Conservation (phyloP, 2,797 vertebrate genomes). For the Spheniscus humboldti region DNA sequence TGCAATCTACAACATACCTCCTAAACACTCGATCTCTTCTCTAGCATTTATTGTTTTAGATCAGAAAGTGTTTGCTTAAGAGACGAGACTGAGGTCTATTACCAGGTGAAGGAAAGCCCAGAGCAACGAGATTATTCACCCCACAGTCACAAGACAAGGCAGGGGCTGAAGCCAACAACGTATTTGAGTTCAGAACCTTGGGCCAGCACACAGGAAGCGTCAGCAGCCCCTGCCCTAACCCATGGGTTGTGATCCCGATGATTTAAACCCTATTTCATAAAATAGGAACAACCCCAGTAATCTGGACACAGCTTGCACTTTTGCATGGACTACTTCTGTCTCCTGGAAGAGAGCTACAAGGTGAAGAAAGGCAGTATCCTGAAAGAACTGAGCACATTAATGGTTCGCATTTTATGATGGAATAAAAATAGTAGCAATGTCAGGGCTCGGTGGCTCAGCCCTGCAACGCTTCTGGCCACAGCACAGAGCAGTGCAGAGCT, state of each 20-base stretch:
- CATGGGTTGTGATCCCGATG: neutral
- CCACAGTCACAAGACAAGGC: accelerated
- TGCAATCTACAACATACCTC: neutral
- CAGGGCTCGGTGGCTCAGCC: neutral
- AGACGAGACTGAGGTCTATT: neutral
- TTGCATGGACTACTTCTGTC: neutral
- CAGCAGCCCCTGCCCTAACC: neutral
- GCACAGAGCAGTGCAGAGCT: neutral
- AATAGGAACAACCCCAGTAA: neutral
- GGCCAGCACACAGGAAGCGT: neutral
- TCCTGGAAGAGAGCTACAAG: neutral
- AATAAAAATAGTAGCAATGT: neutral
- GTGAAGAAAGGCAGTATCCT: neutral
- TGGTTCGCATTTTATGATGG: neutral
- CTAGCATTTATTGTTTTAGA: neutral
- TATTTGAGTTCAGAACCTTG: neutral
- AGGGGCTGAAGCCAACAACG: neutral
- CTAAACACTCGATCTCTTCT: neutral
- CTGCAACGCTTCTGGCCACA: neutral
- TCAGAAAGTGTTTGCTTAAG: neutral
- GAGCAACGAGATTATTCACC: neutral
- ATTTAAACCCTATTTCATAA: neutral
- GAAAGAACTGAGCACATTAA: neutral
- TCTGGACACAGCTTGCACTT: neutral
- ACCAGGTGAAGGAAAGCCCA: neutral